phyloP scores from a whole-genome alignment of 1,140 invertebrate genomes.

The Heliothis subflexa region DNA sequence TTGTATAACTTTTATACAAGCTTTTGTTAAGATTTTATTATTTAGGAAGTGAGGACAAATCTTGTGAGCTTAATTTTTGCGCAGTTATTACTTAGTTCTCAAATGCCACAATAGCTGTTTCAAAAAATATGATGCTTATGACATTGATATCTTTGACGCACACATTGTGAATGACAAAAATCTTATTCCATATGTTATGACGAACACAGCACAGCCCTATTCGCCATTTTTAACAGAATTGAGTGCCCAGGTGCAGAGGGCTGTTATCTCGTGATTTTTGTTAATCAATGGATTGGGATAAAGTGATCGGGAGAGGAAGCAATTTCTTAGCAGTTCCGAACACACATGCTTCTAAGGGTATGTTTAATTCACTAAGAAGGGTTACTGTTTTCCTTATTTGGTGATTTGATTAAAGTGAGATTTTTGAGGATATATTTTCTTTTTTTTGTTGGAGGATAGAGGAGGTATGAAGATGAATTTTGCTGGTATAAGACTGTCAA shows the following conservation, averaged over 20 bases:
- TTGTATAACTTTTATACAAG: too few relatives aligned
- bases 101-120: too few relatives aligned
- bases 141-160: too few relatives aligned
- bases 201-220: constrained; percentile 23
- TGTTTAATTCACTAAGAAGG: constrained; percentile 25
- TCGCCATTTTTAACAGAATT: constrained; percentile 50
- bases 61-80: too few relatives aligned
- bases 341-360: constrained; percentile 42
- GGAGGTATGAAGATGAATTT: too few relatives aligned
- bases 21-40: too few relatives aligned
- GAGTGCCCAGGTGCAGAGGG: constrained; percentile 59
- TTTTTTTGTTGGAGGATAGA: background rate
- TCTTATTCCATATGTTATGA: too few relatives aligned
- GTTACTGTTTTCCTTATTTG: constrained; percentile 39
- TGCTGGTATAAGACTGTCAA: too few relatives aligned
- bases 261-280: constrained; percentile 64
- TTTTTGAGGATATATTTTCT: constrained; percentile 8
- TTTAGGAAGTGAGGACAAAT: too few relatives aligned
- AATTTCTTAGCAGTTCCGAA: constrained; percentile 68
- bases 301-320: constrained; percentile 61
- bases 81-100: too few relatives aligned
- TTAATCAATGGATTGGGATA: constrained; percentile 66
- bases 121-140: too few relatives aligned
- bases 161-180: too few relatives aligned
- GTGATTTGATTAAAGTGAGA: constrained; percentile 35